Percentiles rank a stretch among this genome's conserved stretches.
These are phyloP conservation scores for Drosophila mauritiana DNA, from an alignment of 1,140 invertebrate genomes.

Conservation along the genomic window DNA sequence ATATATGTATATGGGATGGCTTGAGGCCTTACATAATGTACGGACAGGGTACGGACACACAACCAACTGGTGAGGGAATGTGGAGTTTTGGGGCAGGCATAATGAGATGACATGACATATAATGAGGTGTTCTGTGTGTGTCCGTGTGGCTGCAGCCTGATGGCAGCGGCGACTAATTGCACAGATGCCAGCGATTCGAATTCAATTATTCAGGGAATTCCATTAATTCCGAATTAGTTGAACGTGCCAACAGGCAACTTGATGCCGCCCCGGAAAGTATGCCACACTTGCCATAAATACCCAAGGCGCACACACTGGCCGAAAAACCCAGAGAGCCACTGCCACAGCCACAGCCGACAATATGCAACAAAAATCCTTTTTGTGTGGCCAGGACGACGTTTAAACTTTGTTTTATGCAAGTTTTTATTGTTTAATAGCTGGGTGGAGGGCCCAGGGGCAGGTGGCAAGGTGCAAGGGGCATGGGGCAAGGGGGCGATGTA, in stretches of 20 bases:
- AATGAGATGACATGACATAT: slow-evolving; percentile 82
- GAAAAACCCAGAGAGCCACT: slow-evolving; percentile 1
- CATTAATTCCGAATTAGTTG: slow-evolving; percentile 82
- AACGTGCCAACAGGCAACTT: slow-evolving; percentile 31
- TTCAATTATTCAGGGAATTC: slow-evolving; percentile 83
- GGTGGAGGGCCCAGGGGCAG: slow-evolving; percentile 5
- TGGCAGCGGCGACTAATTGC: slow-evolving; percentile 63
- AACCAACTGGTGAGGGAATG: slow-evolving; percentile 13
- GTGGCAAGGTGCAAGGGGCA: neutral
- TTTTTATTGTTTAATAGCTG: slow-evolving; percentile 55
- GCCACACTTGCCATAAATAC: slow-evolving; percentile 19
- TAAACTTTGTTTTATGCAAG: slow-evolving; percentile 73
- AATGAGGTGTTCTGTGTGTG: slow-evolving; percentile 64
- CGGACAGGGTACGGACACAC: neutral
- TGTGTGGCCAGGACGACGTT: slow-evolving; percentile 34
- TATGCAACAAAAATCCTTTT: slow-evolving; percentile 44
- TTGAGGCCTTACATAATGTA: slow-evolving; percentile 67
- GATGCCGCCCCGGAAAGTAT: neutral
- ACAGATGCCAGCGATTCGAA: slow-evolving; percentile 71
- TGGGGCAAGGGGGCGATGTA: slow-evolving; percentile 15
- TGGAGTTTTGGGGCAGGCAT: slow-evolving; percentile 45
- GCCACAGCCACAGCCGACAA: slow-evolving; percentile 11
- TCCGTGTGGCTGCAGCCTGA: slow-evolving; percentile 55
- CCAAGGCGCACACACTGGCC: slow-evolving; percentile 2
- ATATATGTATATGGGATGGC: slow-evolving; percentile 23